Evolutionary conservation across 2,888 invertebrate species (phyloP), one percentile per base, ranked within the genome.

Genomic region (Willowsia nigromaculata): DNA sequence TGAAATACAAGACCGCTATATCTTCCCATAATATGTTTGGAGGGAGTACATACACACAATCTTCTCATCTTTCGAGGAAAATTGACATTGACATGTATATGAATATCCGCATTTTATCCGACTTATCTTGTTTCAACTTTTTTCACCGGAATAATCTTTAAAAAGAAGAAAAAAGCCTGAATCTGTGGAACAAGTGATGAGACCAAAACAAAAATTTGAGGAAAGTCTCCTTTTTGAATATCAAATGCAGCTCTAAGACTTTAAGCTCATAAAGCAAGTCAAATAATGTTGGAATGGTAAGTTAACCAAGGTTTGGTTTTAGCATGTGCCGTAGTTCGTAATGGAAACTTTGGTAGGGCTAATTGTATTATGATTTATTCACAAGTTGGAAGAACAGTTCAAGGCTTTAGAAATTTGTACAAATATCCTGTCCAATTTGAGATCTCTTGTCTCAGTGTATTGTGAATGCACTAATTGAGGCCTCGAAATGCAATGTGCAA

Each of bases 1-100:
- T n/a, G 18, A 18, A 53, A n/a, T 13, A 59, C n/a, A n/a, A n/a
- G n/a, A n/a, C n/a, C n/a, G n/a, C n/a, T n/a, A n/a, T n/a, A n/a
- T n/a, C n/a, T n/a, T n/a, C n/a, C 25, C 25, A 25, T 25, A n/a
- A 25, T 59, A 25, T 25, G 7, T 59, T 22, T 9, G 27, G 1
- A 59, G 53, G 18, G 9, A 59, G 9, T 5, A 59, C 56, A 59
- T 7, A 30, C 33, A 62, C 30, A 30, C 30, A 40, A 68, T 68
- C 68, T 68, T 15, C 9, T 68, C 22, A 83, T 68, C 68, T 83
- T 33, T 30, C 50, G 27, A 68, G 15, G n/a, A n/a, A 71, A 84
- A 71, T 53, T 71, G 71, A 83, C 47, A 68, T 53, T 22, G 68
- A 71, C 83, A 84, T 84, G 71, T 84, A 71, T 84, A 84, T 84